phyloP scores from a whole-genome alignment of 1,140 invertebrate genomes.

The Neuroterus valhalla region DNA sequence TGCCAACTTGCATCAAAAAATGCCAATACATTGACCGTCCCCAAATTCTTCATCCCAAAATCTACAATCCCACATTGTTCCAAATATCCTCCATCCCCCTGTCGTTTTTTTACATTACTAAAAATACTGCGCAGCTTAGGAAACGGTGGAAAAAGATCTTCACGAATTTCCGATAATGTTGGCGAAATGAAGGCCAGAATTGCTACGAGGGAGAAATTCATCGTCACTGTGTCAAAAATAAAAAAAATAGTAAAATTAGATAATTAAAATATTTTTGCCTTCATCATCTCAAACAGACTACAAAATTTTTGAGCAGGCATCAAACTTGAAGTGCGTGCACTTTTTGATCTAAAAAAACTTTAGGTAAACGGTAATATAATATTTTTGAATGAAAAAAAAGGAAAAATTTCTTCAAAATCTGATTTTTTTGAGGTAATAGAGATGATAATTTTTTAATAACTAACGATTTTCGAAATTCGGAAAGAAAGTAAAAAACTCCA shows the following conservation, averaged over 20 bases:
- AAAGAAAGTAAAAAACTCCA: no score
- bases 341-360: no score
- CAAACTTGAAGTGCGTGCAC: no score
- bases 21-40: slow-evolving; percentile 61
- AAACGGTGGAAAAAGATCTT: background rate
- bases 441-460: no score
- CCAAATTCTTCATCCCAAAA: slow-evolving; percentile 50
- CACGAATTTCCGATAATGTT: slow-evolving; percentile 8
- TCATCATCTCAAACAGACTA: no score
- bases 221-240: slow-evolving; percentile 12
- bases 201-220: slow-evolving; percentile 31
- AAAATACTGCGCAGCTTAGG: slow-evolving; percentile 21
- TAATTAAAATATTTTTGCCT: no score
- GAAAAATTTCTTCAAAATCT: no score
- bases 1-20: slow-evolving; percentile 63
- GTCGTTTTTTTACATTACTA: slow-evolving; percentile 35
- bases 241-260: background rate
- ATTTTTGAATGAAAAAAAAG: no score
- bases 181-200: slow-evolving; percentile 13
- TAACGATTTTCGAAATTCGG: no score
- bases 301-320: no score
- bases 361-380: no score
- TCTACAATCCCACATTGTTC: slow-evolving; percentile 56
- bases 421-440: no score
- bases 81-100: slow-evolving; percentile 44